phyloP scores from a whole-genome alignment of 2,113 vertebrate species.

The Xiphophorus maculatus region DNA sequence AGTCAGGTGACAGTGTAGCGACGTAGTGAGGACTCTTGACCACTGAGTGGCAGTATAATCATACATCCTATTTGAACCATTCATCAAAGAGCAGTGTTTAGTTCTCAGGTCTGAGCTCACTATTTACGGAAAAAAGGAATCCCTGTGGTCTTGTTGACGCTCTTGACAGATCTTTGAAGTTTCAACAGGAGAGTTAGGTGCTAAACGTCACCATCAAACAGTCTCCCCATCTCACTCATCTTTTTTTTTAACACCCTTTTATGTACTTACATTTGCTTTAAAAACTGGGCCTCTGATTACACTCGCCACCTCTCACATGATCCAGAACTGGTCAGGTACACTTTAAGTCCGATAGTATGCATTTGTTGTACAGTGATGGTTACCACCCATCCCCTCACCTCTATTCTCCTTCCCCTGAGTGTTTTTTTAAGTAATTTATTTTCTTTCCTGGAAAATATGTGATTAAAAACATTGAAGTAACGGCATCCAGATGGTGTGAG shows the following conservation, averaged over 20 bases:
- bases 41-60: conserved; percentile 67
- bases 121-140: neutral
- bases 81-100: neutral
- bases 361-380: conserved; percentile 31
- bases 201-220: neutral
- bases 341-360: conserved; percentile 23
- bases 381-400: neutral
- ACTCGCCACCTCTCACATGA: conserved; percentile 12
- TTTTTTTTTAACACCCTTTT: conserved; percentile 2
- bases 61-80: neutral
- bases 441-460: conserved; percentile 36
- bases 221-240: conserved; percentile 1
- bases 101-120: neutral
- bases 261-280: conserved; percentile 2
- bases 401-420: neutral
- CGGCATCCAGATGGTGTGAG: conserved; percentile 56
- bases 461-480: conserved; percentile 55
- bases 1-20: neutral
- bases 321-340: conserved; percentile 9
- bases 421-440: conserved; percentile 33
- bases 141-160: neutral
- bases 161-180: conserved; percentile 5
- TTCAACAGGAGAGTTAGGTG: neutral
- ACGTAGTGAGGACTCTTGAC: conserved; percentile 41
- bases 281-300: conserved; percentile 14